Conservation (phyloP, 1,140 invertebrate genomes). For the Holcopasites calliopsidis region DNA sequence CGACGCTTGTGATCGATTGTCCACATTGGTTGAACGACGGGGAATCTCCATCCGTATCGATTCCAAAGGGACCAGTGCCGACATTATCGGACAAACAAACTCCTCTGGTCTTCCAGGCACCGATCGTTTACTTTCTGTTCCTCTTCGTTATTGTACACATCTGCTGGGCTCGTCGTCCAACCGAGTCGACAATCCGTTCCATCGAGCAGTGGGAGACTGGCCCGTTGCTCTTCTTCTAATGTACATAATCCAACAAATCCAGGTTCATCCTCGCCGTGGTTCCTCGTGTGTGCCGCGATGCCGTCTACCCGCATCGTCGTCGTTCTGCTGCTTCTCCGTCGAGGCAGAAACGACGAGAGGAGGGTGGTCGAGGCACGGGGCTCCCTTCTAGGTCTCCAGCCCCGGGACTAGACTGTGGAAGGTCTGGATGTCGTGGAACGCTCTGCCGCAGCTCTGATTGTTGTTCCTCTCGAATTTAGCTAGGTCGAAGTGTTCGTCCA, state of each 20-base stretch:
- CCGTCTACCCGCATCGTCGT: conserved; percentile 13
- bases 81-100: too few relatives aligned
- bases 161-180: neutral
- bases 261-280: conserved; percentile 37
- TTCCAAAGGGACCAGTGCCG: too few relatives aligned
- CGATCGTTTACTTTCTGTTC: too few relatives aligned
- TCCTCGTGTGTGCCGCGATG: conserved; percentile 38
- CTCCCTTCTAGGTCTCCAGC: conserved; percentile 82
- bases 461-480: conserved; percentile 74
- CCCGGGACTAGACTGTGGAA: conserved; percentile 86
- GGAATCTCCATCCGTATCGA: too few relatives aligned
- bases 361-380: conserved; percentile 25
- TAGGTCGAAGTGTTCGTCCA: conserved; percentile 76
- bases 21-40: neutral
- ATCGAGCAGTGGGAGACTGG: neutral
- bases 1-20: neutral
- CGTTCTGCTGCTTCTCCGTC: neutral
- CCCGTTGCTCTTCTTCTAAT: too few relatives aligned
- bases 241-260: neutral
- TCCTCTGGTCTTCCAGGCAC: too few relatives aligned
- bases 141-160: too few relatives aligned
- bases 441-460: conserved; percentile 82
- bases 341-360: conserved; percentile 17
- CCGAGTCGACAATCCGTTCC: neutral
- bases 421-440: conserved; percentile 86